A percentile compares a stretch with the other conserved stretches of the same genome.
These are phyloP conservation scores for Formica selysi DNA, from an alignment of 1,140 invertebrate species.

Conservation along the genomic window DNA sequence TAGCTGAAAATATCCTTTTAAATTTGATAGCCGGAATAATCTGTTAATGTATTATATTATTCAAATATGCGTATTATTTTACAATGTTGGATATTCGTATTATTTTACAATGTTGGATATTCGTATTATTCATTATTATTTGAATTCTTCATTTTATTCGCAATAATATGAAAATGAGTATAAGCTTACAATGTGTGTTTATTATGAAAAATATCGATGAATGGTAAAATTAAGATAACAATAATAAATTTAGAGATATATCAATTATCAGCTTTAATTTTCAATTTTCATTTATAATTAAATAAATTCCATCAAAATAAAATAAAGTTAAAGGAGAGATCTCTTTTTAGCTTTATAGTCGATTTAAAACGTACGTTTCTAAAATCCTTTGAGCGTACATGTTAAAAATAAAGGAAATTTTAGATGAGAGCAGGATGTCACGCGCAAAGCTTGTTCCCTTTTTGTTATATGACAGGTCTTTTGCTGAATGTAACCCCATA, in stretches of 20 bases:
- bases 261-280: constrained; percentile 18
- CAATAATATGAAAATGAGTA: constrained; percentile 29
- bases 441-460: constrained; percentile 19
- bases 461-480: constrained; percentile 29
- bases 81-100: neutral
- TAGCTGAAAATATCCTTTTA: constrained; percentile 1
- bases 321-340: neutral
- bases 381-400: neutral
- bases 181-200: constrained; percentile 12
- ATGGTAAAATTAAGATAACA: constrained; percentile 20
- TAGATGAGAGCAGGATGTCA: neutral
- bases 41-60: constrained; percentile 33
- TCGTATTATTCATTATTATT: constrained; percentile 31
- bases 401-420: constrained; percentile 11
- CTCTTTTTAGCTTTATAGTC: neutral
- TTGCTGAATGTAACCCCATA: constrained; percentile 21
- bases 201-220: constrained; percentile 18
- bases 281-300: neutral
- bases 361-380: neutral
- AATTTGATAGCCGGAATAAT: constrained; percentile 33
- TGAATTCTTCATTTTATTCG: constrained; percentile 16
- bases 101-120: neutral
- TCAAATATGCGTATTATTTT: neutral
- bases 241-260: constrained; percentile 6
- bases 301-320: neutral